phyloP scores from a whole-genome alignment of 2,888 invertebrate genomes.

The Diloba caeruleocephala region DNA sequence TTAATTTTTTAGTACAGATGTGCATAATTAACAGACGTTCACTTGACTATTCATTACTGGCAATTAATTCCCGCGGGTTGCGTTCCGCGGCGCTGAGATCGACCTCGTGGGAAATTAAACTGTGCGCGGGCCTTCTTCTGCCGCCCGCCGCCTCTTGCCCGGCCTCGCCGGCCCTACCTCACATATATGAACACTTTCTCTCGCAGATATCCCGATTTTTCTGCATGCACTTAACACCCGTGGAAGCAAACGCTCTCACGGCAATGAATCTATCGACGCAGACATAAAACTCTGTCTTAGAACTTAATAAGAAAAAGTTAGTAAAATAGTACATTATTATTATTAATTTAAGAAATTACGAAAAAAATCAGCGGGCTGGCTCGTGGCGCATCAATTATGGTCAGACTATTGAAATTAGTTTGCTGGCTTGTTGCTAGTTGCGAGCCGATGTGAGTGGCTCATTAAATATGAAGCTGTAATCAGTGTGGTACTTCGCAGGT shows the following conservation, averaged over 20 bases:
- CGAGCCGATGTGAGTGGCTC: slow-evolving; percentile 80
- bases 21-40: slow-evolving; percentile 87
- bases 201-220: slow-evolving; percentile 80
- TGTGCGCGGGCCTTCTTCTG: slow-evolving; percentile 86
- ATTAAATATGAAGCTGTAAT: slow-evolving; percentile 87
- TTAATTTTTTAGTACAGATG: slow-evolving; percentile 61
- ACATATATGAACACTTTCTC: slow-evolving; percentile 87
- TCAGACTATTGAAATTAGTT: slow-evolving; percentile 84
- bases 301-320: slow-evolving; percentile 9
- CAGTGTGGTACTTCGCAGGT: slow-evolving; percentile 79
- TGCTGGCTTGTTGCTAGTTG: slow-evolving; percentile 69
- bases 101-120: slow-evolving; percentile 90
- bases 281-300: slow-evolving; percentile 16
- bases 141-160: slow-evolving; percentile 74
- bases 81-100: slow-evolving; percentile 87
- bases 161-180: slow-evolving; percentile 69
- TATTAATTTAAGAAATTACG: no score
- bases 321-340: background rate
- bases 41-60: slow-evolving; percentile 89
- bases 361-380: slow-evolving; percentile 32
- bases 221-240: slow-evolving; percentile 61
- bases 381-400: slow-evolving; percentile 68
- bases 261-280: slow-evolving; percentile 21
- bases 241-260: slow-evolving; percentile 29
- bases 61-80: slow-evolving; percentile 89